A percentile compares a stretch with the other conserved stretches of the same genome.
Conservation (phyloP, 2,888 invertebrate genomes). For the Clitarchus hookeri region DNA sequence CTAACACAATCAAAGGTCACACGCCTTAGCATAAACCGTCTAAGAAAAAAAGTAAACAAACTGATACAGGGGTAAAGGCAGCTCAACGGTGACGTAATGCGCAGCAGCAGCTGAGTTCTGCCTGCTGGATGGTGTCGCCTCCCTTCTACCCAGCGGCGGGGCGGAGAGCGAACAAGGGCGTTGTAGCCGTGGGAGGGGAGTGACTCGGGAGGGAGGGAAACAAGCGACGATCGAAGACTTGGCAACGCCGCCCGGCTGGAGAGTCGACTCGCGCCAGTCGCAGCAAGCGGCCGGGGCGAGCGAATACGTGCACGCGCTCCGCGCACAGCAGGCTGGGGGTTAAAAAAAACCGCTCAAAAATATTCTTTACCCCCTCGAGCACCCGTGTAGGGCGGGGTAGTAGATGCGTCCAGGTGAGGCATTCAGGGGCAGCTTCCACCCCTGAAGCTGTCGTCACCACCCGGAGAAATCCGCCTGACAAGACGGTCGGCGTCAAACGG, state of each 20-base stretch:
- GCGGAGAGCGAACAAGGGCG: background rate
- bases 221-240: constrained; percentile 4
- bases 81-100: background rate
- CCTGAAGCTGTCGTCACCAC: no score
- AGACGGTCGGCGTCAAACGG: no score
- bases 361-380: background rate
- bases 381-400: no score
- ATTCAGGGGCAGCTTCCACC: no score
- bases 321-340: background rate
- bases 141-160: background rate
- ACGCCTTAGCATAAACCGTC: no score
- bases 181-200: background rate
- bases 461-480: no score
- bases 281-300: background rate
- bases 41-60: no score
- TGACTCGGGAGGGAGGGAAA: background rate
- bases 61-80: no score
- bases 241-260: background rate
- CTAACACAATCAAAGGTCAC: no score
- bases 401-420: no score
- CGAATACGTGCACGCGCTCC: background rate
- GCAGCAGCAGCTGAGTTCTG: background rate
- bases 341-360: background rate
- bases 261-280: background rate
- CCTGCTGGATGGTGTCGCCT: background rate